Conservation (phyloP, 2,888 invertebrate genomes). For the Cremastobaeus sp. region DNA sequence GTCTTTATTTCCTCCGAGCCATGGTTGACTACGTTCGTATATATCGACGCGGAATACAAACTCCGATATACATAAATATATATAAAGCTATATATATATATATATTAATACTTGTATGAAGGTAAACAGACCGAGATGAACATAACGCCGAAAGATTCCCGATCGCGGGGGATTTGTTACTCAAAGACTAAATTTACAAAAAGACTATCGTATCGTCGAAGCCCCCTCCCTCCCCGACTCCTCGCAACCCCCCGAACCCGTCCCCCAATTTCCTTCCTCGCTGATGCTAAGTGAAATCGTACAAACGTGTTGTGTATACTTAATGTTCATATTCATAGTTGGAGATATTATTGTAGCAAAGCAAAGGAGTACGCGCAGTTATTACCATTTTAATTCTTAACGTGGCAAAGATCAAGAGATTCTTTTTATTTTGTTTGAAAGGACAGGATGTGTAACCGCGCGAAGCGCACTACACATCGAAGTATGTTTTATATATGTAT, state of each 20-base stretch:
- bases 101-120: conserved; percentile 24
- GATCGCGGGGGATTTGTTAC: conserved; percentile 42
- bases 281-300: conserved; percentile 76
- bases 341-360: conserved; percentile 58
- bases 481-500: conserved; percentile 47
- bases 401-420: conserved; percentile 51
- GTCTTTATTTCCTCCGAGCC: conserved; percentile 52
- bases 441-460: conserved; percentile 9
- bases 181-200: conserved; percentile 59
- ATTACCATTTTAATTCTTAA: conserved; percentile 59
- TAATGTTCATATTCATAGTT: conserved; percentile 61
- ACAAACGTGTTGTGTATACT: conserved; percentile 78
- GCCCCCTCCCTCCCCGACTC: conserved; percentile 66
- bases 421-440: conserved; percentile 66
- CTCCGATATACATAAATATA: conserved; percentile 24
- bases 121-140: conserved; percentile 33
- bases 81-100: conserved; percentile 3
- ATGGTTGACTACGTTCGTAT: conserved; percentile 42
- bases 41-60: conserved; percentile 31
- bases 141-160: conserved; percentile 56
- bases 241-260: conserved; percentile 59
- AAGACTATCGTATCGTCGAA: conserved; percentile 62
- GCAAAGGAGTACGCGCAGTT: conserved; percentile 49
- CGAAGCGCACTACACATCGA: conserved; percentile 15
- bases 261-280: conserved; percentile 62